Evolutionary conservation across 1,140 invertebrate genomes (phyloP).

Genomic region (Linepithema humile): DNA sequence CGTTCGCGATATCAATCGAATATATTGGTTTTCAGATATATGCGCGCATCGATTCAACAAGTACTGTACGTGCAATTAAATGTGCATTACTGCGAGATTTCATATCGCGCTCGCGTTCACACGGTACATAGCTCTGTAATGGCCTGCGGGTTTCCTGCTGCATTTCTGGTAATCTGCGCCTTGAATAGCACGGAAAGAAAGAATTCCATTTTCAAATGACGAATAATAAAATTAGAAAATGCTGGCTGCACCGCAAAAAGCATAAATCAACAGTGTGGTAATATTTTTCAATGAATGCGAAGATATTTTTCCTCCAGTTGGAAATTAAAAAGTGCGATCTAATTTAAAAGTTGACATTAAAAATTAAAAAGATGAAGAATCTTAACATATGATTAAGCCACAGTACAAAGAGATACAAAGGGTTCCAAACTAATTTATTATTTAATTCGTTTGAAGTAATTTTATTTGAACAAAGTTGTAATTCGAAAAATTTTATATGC

Average conservation of each 20-base stretch:
- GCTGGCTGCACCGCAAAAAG: not conserved
- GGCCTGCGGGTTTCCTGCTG: conserved; percentile 3
- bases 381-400: not conserved
- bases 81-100: conserved; percentile 55
- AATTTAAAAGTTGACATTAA: conserved; percentile 29
- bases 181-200: conserved; percentile 41
- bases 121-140: conserved; percentile 29
- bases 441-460: too few species aligned
- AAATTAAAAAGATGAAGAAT: not conserved
- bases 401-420: not conserved
- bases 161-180: conserved; percentile 45
- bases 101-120: conserved; percentile 35
- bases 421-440: too few species aligned
- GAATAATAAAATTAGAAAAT: conserved; percentile 55
- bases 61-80: conserved; percentile 50
- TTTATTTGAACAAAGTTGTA: not conserved
- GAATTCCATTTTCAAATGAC: conserved; percentile 56
- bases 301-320: conserved; percentile 10
- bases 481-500: not conserved
- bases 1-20: conserved; percentile 53
- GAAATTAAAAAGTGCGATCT: conserved; percentile 20
- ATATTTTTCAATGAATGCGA: conserved; percentile 21
- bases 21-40: conserved; percentile 49
- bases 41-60: conserved; percentile 49
- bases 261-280: conserved; percentile 17